Base-by-base conservation (phyloP, 37 sponge, comb jelly and placozoan species). In the Beroe forskalii region DNA sequence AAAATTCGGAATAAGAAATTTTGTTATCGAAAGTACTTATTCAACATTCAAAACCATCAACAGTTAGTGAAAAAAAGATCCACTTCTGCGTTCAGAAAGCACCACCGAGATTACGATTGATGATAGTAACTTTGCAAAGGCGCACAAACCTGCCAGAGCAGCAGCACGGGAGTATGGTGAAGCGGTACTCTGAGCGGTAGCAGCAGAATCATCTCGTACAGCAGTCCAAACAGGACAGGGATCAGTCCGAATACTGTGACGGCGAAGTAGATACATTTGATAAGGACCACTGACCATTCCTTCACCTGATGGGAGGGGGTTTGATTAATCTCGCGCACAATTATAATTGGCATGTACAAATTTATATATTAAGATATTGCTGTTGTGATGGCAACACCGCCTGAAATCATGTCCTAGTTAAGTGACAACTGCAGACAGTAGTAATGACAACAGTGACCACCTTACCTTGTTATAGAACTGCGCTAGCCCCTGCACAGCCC, bases 121-220 rank as follows among this genome's bases (percentile, higher is more conserved):
- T n/a, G n/a, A 12, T 17, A 48, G 12, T 48, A 48, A 48, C 55
- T 48, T 48, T 48, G 55, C 55, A 48, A 12, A 17, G 55, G 55
- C 6, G 55, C 55, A 17, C 24, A 9, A 25, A 97, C 97, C 31
- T 97, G 96, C 92, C 92, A 92, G 61, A 94, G 91, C 42, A 95
- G 93, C 90, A 92, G 93, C 60, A 97, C 90, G 40, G 97, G 97
- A 17, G 93, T 94, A 31, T 93, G 93, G 39, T 97, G 80, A 17
- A 91, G 48, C n/a, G 97, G 96, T 0, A 97, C 97, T 67, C 97
- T 37, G 14, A 97, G 86, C 32, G 97, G 97, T 33, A 92, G 80
- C 60, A 97, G 90, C n/a, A 97, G 25, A 22, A 97, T 67, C 35
- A 95, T 89, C 48, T 97, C 95, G 0, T 92, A 96, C 41, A 95